Evolutionary conservation across 2,113 vertebrate species (phyloP).

Genomic region (Semicossyphus pulcher): DNA sequence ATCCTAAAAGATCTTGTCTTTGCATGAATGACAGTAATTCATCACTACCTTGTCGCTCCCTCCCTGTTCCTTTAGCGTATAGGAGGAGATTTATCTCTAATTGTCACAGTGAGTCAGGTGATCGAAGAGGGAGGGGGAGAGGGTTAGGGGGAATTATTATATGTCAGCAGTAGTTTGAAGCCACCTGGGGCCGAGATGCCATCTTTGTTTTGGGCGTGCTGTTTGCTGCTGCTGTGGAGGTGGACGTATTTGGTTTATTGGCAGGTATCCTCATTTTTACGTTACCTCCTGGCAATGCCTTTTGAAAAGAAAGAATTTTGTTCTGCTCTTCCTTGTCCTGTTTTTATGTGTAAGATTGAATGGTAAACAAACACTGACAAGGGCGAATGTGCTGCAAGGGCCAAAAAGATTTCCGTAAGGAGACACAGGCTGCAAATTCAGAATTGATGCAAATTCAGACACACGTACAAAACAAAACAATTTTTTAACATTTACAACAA

Average conservation of each 20-base stretch:
- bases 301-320: neutral
- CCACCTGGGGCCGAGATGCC: constrained; percentile 66
- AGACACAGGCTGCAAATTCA: neutral
- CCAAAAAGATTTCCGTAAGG: neutral
- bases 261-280: constrained; percentile 42
- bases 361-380: no score
- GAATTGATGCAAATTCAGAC: neutral
- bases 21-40: constrained; percentile 73
- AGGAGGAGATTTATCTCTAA: constrained; percentile 71
- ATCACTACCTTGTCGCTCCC: constrained; percentile 60
- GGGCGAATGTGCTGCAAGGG: neutral
- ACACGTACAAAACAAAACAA: neutral
- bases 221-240: constrained; percentile 59
- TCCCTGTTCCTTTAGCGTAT: constrained; percentile 27
- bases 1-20: constrained; percentile 78
- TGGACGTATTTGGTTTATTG: constrained; percentile 41
- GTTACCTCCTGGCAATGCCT: constrained; percentile 19
- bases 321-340: neutral
- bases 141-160: constrained; percentile 72
- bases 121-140: constrained; percentile 35
- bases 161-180: constrained; percentile 73
- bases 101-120: constrained; percentile 70
- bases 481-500: no score
- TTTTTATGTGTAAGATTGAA: constrained; percentile 3
- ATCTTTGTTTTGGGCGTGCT: constrained; percentile 65